Evolutionary conservation across 2,888 invertebrate genomes (phyloP), one percentile per base, ranked within the genome.

Genomic region (Teleiodes luculella): DNA sequence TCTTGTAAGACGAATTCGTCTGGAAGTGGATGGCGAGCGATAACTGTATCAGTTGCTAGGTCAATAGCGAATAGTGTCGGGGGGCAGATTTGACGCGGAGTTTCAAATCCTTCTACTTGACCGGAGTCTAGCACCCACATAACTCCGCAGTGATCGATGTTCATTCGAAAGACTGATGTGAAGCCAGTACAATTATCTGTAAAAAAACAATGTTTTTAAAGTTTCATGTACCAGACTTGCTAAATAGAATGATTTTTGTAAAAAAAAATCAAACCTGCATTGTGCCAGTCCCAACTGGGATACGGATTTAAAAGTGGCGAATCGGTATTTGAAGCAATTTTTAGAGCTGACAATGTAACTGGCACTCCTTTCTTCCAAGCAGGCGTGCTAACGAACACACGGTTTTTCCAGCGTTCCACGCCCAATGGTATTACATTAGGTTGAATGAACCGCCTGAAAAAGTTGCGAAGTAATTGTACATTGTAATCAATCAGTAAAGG

Each of bases 81-180:
- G 0, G 94, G 93, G 66, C 95, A 95, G 2, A 94, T 78, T 68
- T 94, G 94, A 36, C 91, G 91, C 0, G 94, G 90, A 0, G 83
- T 78, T 62, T 92, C 91, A 13, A 92, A 93, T 0, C 93, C 91
- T 69, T 95, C 93, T 0, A 94, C 91, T 70, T 94, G 93, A 0
- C 96, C 96, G 0, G 95, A 94, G 76, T 96, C 96, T 24, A 96
- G 89, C 0, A 95, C 91, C 96, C 96, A 96, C 66, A 96, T 89
- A 1, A 95, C 91, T 50, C 93, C 93, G 66, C 96, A 96, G 45
- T 92, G 91, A 75, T 96, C 96, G 0, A 95, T 92, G 67, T 91
- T 91, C 70, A 95, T 91, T n/a, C 96, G 91, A 73, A 95, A 96
- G 1, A 95, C 93, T 0, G 95, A 95, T 0, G 94, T 94, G 53